These are phyloP conservation scores for Gila orcuttii DNA, from an alignment of 2,113 vertebrate species.

Conservation along the genomic window DNA sequence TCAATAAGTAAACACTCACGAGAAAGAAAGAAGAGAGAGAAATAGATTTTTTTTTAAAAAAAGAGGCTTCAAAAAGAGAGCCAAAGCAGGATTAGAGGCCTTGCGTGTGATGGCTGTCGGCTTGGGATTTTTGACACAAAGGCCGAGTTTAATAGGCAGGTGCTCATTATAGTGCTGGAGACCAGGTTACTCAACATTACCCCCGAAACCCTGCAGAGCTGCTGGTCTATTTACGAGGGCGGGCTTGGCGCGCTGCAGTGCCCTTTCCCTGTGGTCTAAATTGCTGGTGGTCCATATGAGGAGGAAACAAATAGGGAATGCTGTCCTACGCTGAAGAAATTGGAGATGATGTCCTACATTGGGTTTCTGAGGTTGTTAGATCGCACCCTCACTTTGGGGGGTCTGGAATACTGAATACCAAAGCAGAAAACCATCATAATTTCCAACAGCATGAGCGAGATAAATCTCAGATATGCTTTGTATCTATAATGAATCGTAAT, in stretches of 20 bases:
- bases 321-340: conserved; percentile 28
- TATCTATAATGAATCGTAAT: conserved; percentile 6
- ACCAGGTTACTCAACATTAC: conserved; percentile 50
- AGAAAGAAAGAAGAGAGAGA: conserved; percentile 25
- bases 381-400: conserved; percentile 5
- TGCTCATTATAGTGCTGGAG: conserved; percentile 57
- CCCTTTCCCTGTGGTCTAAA: conserved; percentile 55
- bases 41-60: background rate
- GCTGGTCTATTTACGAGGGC: conserved; percentile 54
- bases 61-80: background rate
- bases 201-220: conserved; percentile 40
- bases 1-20: conserved; percentile 31
- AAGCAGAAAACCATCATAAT: conserved; percentile 5
- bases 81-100: conserved; percentile 43
- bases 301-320: conserved; percentile 38
- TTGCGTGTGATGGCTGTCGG: conserved; percentile 51
- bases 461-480: conserved; percentile 12
- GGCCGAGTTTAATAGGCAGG: conserved; percentile 56
- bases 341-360: conserved; percentile 20
- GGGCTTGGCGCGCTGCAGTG: conserved; percentile 36
- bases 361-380: conserved; percentile 38
- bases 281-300: conserved; percentile 54
- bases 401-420: conserved; percentile 35
- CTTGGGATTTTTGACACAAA: conserved; percentile 49
- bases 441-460: background rate